phyloP scores from a whole-genome alignment of 2,888 invertebrate genomes.

The Agrilus biguttatus region DNA sequence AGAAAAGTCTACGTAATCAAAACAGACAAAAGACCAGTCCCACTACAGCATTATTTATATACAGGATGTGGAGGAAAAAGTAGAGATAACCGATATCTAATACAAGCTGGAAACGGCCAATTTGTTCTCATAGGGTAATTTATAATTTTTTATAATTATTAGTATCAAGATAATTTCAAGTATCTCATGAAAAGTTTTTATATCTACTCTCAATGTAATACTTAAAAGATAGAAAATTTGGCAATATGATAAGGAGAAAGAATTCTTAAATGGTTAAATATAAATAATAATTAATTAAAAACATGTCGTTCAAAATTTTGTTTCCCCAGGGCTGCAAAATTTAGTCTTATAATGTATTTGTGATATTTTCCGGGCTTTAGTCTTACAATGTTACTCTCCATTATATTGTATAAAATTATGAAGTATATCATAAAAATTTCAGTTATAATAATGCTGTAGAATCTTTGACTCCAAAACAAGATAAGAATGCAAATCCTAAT shows the following conservation, averaged over 20 bases:
- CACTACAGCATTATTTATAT: constrained; percentile 86
- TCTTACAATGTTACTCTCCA: too few relatives aligned
- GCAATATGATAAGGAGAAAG: too few relatives aligned
- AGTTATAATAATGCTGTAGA: constrained; percentile 4
- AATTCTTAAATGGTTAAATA: too few relatives aligned
- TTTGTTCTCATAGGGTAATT: constrained; percentile 51
- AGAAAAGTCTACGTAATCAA: constrained; percentile 87
- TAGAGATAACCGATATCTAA: constrained; percentile 58
- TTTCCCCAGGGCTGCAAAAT: too few relatives aligned
- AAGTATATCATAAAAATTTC: neutral
- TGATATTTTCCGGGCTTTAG: too few relatives aligned
- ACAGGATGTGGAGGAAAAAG: constrained; percentile 67
- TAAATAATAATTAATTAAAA: too few relatives aligned
- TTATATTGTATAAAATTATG: too few relatives aligned
- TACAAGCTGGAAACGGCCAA: constrained; percentile 60
- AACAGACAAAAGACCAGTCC: constrained; percentile 87
- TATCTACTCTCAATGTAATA: too few relatives aligned
- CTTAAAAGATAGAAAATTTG: too few relatives aligned
- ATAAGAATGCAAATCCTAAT: neutral
- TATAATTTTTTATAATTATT: neutral
- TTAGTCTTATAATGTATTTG: too few relatives aligned
- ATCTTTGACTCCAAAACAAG: constrained; percentile 5
- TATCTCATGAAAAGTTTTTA: too few relatives aligned
- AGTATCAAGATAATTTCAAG: neutral
- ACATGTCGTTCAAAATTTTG: too few relatives aligned